Evolutionary conservation across 2,888 invertebrate genomes (phyloP).

Genomic region (Sminthurides aquaticus): DNA sequence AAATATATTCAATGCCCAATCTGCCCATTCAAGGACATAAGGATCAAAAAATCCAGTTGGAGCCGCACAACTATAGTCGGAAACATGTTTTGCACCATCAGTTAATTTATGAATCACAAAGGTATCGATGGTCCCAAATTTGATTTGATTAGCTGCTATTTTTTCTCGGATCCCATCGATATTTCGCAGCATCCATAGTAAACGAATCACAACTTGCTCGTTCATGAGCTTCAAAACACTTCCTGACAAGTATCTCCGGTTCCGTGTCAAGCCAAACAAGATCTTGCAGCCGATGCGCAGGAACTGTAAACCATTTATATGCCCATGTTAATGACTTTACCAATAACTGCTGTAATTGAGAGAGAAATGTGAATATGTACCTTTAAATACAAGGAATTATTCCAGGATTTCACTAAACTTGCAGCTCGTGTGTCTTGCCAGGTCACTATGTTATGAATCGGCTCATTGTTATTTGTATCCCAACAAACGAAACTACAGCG

Average conservation of each 20-base stretch:
- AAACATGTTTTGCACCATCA: constrained; percentile 56
- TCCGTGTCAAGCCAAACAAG: constrained; percentile 68
- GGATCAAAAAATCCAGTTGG: constrained; percentile 91
- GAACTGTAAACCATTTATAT: too few species aligned
- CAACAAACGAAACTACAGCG: constrained; percentile 76
- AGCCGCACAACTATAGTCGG: constrained; percentile 84
- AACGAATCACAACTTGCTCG: constrained; percentile 69
- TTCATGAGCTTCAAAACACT: constrained; percentile 78
- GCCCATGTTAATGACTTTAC: neutral
- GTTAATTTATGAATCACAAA: constrained; percentile 62
- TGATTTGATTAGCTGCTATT: constrained; percentile 54
- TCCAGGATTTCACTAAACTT: constrained; percentile 66
- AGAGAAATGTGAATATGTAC: too few species aligned
- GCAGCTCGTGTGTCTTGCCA: constrained; percentile 83
- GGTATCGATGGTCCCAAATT: constrained; percentile 83
- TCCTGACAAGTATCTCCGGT: constrained; percentile 72
- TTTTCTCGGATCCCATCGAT: constrained; percentile 58
- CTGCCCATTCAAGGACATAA: constrained; percentile 78
- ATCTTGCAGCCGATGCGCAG: constrained; percentile 60
- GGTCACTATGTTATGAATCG: constrained; percentile 76
- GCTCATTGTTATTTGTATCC: constrained; percentile 61
- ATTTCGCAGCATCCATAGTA: constrained; percentile 71
- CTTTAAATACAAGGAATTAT: constrained; percentile 64
- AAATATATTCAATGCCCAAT: constrained; percentile 61
- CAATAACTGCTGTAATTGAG: neutral